Conservation (phyloP, 2,113 vertebrate genomes). For the Zapus hudsonius region DNA sequence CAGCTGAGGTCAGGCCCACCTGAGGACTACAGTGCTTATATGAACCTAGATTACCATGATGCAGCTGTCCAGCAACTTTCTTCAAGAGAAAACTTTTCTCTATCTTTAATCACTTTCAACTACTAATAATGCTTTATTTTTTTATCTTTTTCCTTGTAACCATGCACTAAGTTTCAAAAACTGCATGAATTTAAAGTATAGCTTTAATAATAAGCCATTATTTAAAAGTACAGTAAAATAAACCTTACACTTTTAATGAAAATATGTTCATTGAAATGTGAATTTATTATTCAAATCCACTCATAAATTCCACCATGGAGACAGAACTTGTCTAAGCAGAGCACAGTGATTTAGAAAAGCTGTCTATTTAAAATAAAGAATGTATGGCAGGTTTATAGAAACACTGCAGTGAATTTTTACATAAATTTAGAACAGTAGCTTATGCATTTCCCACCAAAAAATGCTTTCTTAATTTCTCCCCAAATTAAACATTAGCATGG, state of each 20-base stretch:
- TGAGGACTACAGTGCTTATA: neutral
- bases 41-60: conserved; percentile 63
- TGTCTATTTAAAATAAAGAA: conserved; percentile 93
- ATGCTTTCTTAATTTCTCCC: conserved; percentile 82
- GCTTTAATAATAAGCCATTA: conserved; percentile 90
- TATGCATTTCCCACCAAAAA: conserved; percentile 86
- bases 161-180: conserved; percentile 87
- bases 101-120: conserved; percentile 80
- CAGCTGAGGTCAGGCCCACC: conserved; percentile 21
- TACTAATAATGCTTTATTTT: conserved; percentile 77
- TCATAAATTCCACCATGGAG: conserved; percentile 90
- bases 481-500: conserved; percentile 85
- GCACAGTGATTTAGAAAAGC: conserved; percentile 91
- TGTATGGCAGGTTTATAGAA: conserved; percentile 92
- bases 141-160: conserved; percentile 84
- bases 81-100: conserved; percentile 73
- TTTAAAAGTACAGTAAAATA: conserved; percentile 93
- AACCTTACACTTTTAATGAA: conserved; percentile 91
- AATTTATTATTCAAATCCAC: conserved; percentile 93
- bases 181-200: conserved; percentile 88
- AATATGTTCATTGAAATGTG: conserved; percentile 93
- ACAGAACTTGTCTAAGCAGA: conserved; percentile 91
- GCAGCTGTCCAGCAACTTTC: conserved; percentile 70
- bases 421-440: conserved; percentile 90
- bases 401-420: conserved; percentile 89